Conservation (phyloP, 2,113 vertebrate genomes). For the Pan troglodytes region NHGRI_mPanTro3-v2.1_pri NC_072418.2:53059501-53060000, state of each 20-base stretch:
- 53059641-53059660: too few relatives aligned
- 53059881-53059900: not conserved
- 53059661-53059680: too few relatives aligned
- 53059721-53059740: too few relatives aligned
- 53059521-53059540: not conserved
- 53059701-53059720: too few relatives aligned
- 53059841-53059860: not conserved
- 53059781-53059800: not conserved
- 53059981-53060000: not conserved
- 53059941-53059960: not conserved
- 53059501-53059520: too few relatives aligned
- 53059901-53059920: not conserved
- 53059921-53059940: not conserved
- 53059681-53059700: too few relatives aligned
- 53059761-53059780: not conserved
- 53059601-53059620: not conserved
- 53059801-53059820: fast-evolving
- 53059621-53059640: too few relatives aligned
- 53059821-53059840: not conserved
- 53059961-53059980: not conserved
- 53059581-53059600: not conserved
- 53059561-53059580: not conserved
- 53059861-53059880: not conserved
- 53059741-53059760: too few relatives aligned
- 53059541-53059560: not conserved